These are phyloP conservation scores for Lottia gigantea DNA, from an alignment of 2,888 invertebrate species.

Conservation along the genomic window DNA sequence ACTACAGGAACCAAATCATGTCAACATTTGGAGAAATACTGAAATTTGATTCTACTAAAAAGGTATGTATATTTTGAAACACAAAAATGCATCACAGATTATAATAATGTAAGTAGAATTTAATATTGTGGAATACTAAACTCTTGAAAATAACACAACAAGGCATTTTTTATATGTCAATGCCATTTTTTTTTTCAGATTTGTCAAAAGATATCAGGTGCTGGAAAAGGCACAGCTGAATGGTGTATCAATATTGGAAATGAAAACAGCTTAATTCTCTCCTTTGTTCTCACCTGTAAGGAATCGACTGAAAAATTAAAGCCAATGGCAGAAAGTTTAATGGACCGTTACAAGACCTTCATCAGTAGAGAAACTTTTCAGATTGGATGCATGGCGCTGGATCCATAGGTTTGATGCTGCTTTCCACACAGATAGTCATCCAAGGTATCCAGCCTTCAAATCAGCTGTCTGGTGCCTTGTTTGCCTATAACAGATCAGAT, in stretches of 20 bases:
- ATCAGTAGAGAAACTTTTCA: background rate
- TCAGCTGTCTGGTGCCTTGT: background rate
- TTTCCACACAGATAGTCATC: background rate
- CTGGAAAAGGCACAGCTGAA: background rate
- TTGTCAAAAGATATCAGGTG: constrained; percentile 1
- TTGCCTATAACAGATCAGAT: background rate
- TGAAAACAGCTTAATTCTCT: background rate
- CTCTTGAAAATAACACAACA: no score
- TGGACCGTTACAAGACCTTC: background rate
- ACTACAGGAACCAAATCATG: background rate
- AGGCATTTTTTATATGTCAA: no score
- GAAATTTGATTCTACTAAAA: background rate
- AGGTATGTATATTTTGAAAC: background rate
- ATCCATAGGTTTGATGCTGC: constrained; percentile 4
- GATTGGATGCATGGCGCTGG: constrained; percentile 5
- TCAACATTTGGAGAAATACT: background rate
- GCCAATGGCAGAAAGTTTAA: background rate
- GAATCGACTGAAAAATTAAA: background rate
- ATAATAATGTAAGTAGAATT: no score
- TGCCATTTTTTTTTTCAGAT: background rate
- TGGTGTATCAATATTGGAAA: constrained; percentile 5
- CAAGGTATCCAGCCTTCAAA: background rate
- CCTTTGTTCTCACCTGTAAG: background rate
- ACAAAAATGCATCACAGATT: no score
- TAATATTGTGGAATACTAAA: no score